Base-by-base conservation (phyloP, 2,113 vertebrate species). In the Larimichthys polyactis region DNA sequence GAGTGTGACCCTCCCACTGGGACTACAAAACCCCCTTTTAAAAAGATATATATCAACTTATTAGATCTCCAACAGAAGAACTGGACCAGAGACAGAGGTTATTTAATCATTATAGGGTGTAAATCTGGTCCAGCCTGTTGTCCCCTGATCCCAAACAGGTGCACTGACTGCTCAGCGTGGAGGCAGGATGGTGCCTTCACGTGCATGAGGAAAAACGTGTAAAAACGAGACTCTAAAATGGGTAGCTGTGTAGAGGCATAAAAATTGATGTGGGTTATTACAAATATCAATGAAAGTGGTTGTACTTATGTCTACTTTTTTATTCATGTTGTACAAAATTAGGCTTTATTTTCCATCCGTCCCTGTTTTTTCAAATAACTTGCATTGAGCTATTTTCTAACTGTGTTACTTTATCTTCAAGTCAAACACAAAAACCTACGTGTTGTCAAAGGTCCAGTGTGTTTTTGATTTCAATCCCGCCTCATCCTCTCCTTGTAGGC, bases 131-230 rank as follows among this genome's bases (percentile, higher is more conserved):
- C n/a, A 4, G 15, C 3, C 16, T 62, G 32, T 1, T 32, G 10
- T 57, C 62, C 55, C 68, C 32, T 20, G 80, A 43, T 72, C 14
- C n/a, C 19, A 5, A 78, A 91, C 90, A 92, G 80, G 89, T 88
- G 85, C 55, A 17, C 52, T 4, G 24, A 48, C 32, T 19, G 17
- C 36, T 40, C 36, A 60, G 49, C 1, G 7, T 20, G 27, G 70
- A 83, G 49, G 17, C 9, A 32, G 27, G 1, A 60, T 87, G 88
- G 11, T 90, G 78, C 86, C 3, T 91, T 93, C 82, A 87, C 0
- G 71, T 17, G 40, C 11, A 9, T 2, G 1, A 2, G 0, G 46
- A 29, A 29, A 82, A 71, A 44, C 0, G 2, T 29, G 58, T n/a
- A 65, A 58, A 57, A 24, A 29, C 12, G 55, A 22, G 1, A 55